phyloP scores from a whole-genome alignment of 2,797 vertebrate species.

The Crypturellus tataupa region DNA sequence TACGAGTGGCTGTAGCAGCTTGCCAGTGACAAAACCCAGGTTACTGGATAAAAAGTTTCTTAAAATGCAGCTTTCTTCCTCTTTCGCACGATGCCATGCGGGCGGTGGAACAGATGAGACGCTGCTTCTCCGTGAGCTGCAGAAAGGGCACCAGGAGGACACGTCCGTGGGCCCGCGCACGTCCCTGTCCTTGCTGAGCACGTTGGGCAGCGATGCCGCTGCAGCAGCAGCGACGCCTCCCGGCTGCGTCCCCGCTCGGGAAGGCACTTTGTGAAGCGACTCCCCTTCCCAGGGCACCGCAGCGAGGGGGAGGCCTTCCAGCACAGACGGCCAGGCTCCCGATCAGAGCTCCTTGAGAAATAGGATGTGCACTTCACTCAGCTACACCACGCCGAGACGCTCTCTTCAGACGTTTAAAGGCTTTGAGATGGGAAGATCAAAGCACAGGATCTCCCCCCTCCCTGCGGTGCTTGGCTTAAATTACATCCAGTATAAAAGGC shows the following conservation, averaged over 20 bases:
- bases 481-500: constrained; percentile 6
- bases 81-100: neutral
- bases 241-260: neutral
- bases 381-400: neutral
- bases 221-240: neutral
- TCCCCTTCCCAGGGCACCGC: neutral
- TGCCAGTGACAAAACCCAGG: neutral
- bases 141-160: neutral
- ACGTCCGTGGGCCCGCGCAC: neutral
- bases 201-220: neutral
- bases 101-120: neutral
- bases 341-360: constrained; percentile 1
- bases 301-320: neutral
- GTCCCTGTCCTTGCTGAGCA: neutral
- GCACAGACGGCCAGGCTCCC: neutral
- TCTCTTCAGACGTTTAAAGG: constrained; percentile 1
- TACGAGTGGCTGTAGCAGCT: neutral
- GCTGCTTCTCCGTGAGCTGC: neutral
- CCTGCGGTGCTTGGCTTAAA: neutral
- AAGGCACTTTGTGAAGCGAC: neutral
- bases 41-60: neutral
- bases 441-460: neutral
- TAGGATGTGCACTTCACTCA: neutral
- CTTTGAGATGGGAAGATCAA: constrained; percentile 53
- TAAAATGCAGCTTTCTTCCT: neutral